phyloP scores from a whole-genome alignment of 1,140 invertebrate genomes.

The Meloidogyne floridensis region DNA sequence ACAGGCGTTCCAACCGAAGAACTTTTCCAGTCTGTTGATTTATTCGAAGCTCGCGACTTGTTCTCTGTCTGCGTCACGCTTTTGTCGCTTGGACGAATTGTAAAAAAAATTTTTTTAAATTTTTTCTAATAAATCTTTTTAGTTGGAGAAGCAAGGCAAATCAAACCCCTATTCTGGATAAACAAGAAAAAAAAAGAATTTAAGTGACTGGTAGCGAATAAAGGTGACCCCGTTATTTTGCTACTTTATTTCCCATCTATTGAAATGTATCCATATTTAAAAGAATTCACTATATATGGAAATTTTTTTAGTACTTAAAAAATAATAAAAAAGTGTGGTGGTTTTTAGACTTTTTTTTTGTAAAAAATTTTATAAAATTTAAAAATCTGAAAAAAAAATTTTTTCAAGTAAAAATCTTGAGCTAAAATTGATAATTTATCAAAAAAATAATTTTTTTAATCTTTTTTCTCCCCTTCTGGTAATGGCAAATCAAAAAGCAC shows the following conservation, averaged over 20 bases:
- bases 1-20: constrained; percentile 89
- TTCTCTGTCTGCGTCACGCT: constrained; percentile 91
- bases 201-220: not conserved
- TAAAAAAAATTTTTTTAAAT: constrained; percentile 67
- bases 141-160: constrained; percentile 50
- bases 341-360: too few species aligned
- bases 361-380: too few species aligned
- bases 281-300: not conserved
- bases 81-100: constrained; percentile 90
- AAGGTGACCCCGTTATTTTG: not conserved
- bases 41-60: constrained; percentile 83
- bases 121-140: constrained; percentile 24
- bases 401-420: too few species aligned
- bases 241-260: not conserved
- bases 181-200: not conserved
- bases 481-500: constrained; percentile 55
- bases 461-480: constrained; percentile 39
- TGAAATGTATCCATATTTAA: not conserved
- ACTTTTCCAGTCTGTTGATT: constrained; percentile 77
- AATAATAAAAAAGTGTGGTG: too few species aligned
- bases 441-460: not conserved
- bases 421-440: too few species aligned
- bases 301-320: too few species aligned
- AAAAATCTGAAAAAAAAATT: too few species aligned
- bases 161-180: constrained; percentile 36